These are phyloP conservation scores for Chrysopilus asiliformis DNA, from an alignment of 2,888 invertebrate species.

Conservation along the genomic window DNA sequence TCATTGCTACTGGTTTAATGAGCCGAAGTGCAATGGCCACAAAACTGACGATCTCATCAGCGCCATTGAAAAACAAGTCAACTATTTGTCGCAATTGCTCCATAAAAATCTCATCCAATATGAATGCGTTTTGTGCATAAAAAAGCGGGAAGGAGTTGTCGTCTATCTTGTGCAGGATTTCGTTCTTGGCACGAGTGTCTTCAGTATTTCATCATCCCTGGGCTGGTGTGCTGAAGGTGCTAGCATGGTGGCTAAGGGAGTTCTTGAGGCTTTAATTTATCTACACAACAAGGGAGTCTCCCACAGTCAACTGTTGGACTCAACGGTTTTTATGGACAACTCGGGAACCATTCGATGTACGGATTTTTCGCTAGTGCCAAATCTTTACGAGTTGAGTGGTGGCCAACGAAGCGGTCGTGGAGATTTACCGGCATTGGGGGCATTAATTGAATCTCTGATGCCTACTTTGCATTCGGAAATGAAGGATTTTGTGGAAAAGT, in stretches of 20 bases:
- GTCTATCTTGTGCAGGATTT: slow-evolving; percentile 60
- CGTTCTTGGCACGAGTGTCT: slow-evolving; percentile 36
- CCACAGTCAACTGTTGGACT: slow-evolving; percentile 66
- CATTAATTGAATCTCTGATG: slow-evolving; percentile 30
- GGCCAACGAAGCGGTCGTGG: slow-evolving; percentile 27
- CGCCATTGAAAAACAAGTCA: slow-evolving; percentile 63
- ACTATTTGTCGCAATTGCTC: slow-evolving; percentile 51
- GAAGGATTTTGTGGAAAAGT: slow-evolving; percentile 35
- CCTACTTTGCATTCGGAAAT: slow-evolving; percentile 30
- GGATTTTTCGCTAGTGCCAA: slow-evolving; percentile 32
- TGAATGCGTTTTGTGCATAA: slow-evolving; percentile 51
- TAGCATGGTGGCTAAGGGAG: slow-evolving; percentile 47
- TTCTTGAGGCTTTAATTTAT: slow-evolving; percentile 61
- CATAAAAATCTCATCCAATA: slow-evolving; percentile 65
- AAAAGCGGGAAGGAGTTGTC: slow-evolving; percentile 47
- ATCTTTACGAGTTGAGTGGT: slow-evolving; percentile 29
- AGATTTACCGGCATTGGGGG: slow-evolving; percentile 33
- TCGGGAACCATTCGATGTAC: slow-evolving; percentile 39
- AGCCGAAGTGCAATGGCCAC: slow-evolving; percentile 30
- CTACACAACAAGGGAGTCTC: slow-evolving; percentile 71
- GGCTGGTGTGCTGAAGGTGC: slow-evolving; percentile 38
- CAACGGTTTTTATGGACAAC: slow-evolving; percentile 58
- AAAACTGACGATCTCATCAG: slow-evolving; percentile 30
- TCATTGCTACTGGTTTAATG: slow-evolving; percentile 27
- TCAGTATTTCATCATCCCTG: slow-evolving; percentile 28